Evolutionary conservation across 1,140 invertebrate species (phyloP).

Genomic region (Drosophila bocqueti): DNA sequence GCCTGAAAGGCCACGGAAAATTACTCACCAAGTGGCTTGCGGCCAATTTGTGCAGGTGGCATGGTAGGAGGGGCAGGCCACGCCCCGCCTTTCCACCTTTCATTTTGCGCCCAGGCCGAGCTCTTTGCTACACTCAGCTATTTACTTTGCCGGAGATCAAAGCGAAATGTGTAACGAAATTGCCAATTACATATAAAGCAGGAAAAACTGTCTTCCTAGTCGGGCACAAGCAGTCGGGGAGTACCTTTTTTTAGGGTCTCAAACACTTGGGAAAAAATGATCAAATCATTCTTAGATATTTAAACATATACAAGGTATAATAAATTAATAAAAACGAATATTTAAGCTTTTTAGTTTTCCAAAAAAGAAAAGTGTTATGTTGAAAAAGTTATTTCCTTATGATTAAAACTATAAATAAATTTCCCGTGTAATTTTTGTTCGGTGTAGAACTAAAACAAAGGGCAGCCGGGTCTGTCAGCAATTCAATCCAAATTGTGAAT

Average conservation of each 20-base stretch:
- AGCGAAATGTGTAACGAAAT: conserved; percentile 79
- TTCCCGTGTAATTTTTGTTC: not conserved
- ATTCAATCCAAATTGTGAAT: conserved; percentile 76
- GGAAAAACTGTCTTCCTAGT: conserved; percentile 55
- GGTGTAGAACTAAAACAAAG: conserved; percentile 56
- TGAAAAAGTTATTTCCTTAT: no score
- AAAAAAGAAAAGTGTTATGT: not conserved
- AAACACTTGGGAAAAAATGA: not conserved
- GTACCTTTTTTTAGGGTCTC: conserved; percentile 1
- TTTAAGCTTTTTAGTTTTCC: not conserved
- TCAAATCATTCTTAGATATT: not conserved
- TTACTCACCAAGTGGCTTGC: conserved; percentile 66
- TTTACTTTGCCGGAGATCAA: conserved; percentile 74
- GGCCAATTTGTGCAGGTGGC: conserved; percentile 63
- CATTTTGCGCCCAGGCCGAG: not conserved
- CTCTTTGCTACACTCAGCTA: conserved; percentile 23
- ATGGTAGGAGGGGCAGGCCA: conserved; percentile 4
- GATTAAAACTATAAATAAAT: no score
- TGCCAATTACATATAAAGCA: conserved; percentile 79
- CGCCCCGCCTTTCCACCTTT: conserved; percentile 21
- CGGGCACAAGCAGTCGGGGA: not conserved
- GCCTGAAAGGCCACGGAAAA: conserved; percentile 47
- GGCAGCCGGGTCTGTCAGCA: conserved; percentile 47
- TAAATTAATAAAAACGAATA: not conserved
- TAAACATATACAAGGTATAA: not conserved